phyloP scores from a whole-genome alignment of 2,888 invertebrate species.

The Polydrusus cervinus region DNA sequence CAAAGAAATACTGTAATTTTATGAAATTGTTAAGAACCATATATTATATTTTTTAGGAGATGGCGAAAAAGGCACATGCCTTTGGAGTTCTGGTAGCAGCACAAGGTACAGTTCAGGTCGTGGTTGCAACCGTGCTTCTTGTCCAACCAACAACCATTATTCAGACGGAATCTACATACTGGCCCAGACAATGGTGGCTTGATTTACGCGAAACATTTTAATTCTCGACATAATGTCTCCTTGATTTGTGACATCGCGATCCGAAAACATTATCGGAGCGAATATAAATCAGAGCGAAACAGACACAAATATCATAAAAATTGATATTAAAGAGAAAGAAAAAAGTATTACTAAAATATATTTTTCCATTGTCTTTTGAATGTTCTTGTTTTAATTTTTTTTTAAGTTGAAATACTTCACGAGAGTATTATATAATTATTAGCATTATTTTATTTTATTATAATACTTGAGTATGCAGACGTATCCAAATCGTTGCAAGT shows the following conservation, averaged over 20 bases:
- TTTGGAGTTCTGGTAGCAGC: constrained; percentile 52
- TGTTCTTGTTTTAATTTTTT: neutral
- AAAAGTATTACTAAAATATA: neutral
- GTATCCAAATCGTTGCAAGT: too few relatives aligned
- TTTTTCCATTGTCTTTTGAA: constrained; percentile 19
- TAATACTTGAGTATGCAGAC: too few relatives aligned
- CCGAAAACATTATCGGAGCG: constrained; percentile 69
- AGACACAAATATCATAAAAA: constrained; percentile 40
- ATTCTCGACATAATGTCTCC: constrained; percentile 71
- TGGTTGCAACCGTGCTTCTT: constrained; percentile 58
- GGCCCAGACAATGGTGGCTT: constrained; percentile 70
- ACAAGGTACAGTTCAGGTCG: constrained; percentile 60
- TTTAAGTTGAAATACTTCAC: neutral
- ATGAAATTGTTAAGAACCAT: too few relatives aligned
- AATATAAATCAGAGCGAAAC: constrained; percentile 65
- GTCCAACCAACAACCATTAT: constrained; percentile 62
- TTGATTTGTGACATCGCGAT: constrained; percentile 71
- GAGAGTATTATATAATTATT: too few relatives aligned
- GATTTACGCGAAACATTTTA: constrained; percentile 71
- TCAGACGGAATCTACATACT: constrained; percentile 69
- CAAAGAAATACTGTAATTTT: too few relatives aligned
- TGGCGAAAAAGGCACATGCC: constrained; percentile 48
- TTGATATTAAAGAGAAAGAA: constrained; percentile 12
- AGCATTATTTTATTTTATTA: too few relatives aligned
- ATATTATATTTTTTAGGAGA: too few relatives aligned